These are phyloP conservation scores for Esox lucius DNA, from an alignment of 2,797 vertebrate species.

Conservation along the genomic window DNA sequence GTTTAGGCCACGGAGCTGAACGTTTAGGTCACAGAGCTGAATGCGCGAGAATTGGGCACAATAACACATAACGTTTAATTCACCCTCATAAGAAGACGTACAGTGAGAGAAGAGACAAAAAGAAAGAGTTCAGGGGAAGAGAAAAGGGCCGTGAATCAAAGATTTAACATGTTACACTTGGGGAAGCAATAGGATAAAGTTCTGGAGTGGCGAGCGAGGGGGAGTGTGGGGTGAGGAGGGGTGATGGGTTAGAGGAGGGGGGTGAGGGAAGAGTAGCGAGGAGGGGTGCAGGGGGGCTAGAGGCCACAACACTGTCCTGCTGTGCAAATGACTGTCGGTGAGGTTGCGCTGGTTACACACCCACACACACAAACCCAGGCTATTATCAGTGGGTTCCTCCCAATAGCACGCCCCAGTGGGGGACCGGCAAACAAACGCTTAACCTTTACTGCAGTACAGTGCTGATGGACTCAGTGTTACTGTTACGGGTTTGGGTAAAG, in stretches of 20 bases:
- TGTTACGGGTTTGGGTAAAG: not conserved
- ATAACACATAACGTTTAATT: not conserved
- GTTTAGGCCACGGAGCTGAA: no score
- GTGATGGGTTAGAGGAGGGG: not conserved
- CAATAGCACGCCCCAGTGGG: slow-evolving; percentile 4
- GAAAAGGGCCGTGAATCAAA: not conserved
- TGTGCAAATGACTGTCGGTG: not conserved
- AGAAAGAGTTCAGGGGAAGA: not conserved
- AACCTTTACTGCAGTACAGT: not conserved
- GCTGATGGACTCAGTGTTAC: not conserved
- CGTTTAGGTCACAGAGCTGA: no score
- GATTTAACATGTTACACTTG: not conserved
- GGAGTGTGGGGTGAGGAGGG: not conserved
- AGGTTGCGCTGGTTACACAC: not conserved
- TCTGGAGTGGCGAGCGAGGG: not conserved
- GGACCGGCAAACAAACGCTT: not conserved
- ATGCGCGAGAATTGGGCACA: not conserved
- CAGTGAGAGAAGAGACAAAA: not conserved
- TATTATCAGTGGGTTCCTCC: slow-evolving; percentile 45
- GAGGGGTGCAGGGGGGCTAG: not conserved
- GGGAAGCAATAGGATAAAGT: not conserved
- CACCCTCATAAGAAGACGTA: not conserved
- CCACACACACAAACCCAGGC: not conserved
- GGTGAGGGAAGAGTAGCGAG: not conserved
- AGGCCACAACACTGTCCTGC: not conserved